Evolutionary conservation across 2,888 invertebrate genomes (phyloP).

Genomic region (Lamproptera curius): DNA sequence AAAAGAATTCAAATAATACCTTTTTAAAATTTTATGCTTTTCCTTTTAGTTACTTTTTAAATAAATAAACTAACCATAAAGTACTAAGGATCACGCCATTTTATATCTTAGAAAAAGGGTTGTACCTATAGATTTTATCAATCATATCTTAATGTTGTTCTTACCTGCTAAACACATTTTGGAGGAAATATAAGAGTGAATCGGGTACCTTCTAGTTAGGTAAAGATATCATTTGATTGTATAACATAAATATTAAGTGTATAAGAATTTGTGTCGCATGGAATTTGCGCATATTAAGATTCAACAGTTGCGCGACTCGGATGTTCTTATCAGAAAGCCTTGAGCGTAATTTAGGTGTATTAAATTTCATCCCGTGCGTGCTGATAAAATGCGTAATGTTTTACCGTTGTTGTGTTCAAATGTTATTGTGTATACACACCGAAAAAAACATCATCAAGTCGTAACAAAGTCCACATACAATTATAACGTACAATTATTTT

Average conservation of each 20-base stretch:
- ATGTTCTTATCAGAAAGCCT: constrained; percentile 23
- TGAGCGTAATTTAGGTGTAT: constrained; percentile 18
- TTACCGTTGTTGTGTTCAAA: not conserved
- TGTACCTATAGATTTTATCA: too few species aligned
- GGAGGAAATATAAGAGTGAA: constrained; percentile 12
- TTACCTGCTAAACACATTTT: constrained; percentile 4
- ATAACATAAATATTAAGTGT: constrained; percentile 24
- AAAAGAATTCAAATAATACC: too few species aligned
- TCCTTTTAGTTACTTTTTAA: too few species aligned
- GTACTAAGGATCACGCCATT: too few species aligned
- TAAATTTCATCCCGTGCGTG: constrained; percentile 2
- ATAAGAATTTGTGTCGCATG: constrained; percentile 9
- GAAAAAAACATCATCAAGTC: too few species aligned
- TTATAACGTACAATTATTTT: too few species aligned
- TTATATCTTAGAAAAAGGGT: too few species aligned
- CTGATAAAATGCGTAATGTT: constrained; percentile 3
- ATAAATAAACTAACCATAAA: too few species aligned
- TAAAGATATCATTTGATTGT: constrained; percentile 22
- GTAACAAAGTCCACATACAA: too few species aligned
- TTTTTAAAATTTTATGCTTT: too few species aligned
- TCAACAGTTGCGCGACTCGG: constrained; percentile 20
- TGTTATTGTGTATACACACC: too few species aligned
- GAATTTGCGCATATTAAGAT: constrained; percentile 17
- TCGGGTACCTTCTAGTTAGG: constrained; percentile 19
- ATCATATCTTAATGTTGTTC: constrained; percentile 4